phyloP scores from a whole-genome alignment of 1,140 invertebrate species.

The Babylonia areolata region DNA sequence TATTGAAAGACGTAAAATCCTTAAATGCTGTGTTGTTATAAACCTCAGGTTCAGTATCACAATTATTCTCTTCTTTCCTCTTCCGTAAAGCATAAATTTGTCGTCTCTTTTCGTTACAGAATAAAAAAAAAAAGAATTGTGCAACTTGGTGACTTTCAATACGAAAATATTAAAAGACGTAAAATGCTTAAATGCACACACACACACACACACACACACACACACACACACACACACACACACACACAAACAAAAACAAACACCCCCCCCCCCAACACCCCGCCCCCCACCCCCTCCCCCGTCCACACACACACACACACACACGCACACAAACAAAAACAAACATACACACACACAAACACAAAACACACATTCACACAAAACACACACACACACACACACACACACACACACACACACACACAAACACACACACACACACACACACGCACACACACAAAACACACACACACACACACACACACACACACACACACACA shows the following conservation, averaged over 20 bases:
- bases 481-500: constrained; percentile 6
- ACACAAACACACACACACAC: background rate
- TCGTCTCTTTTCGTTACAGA: too few relatives aligned
- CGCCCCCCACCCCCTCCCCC: background rate
- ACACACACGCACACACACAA: constrained; percentile 6
- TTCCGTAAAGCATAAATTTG: too few relatives aligned
- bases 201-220: constrained; percentile 11
- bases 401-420: background rate
- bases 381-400: background rate
- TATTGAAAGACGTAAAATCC: too few relatives aligned
- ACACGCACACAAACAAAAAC: background rate
- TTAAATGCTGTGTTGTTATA: too few relatives aligned
- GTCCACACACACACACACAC: background rate
- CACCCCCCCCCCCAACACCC: background rate
- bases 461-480: constrained; percentile 11
- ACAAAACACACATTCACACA: background rate
- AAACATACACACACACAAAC: background rate
- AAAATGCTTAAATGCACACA: too few relatives aligned
- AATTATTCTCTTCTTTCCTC: too few relatives aligned
- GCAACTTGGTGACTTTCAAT: too few relatives aligned
- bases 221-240: constrained; percentile 6
- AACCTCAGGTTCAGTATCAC: too few relatives aligned
- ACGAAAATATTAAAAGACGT: too few relatives aligned
- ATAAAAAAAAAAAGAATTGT: too few relatives aligned
- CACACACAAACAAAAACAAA: background rate